Evolutionary conservation across 2,888 invertebrate species (phyloP).

Genomic region (Pocota personata): DNA sequence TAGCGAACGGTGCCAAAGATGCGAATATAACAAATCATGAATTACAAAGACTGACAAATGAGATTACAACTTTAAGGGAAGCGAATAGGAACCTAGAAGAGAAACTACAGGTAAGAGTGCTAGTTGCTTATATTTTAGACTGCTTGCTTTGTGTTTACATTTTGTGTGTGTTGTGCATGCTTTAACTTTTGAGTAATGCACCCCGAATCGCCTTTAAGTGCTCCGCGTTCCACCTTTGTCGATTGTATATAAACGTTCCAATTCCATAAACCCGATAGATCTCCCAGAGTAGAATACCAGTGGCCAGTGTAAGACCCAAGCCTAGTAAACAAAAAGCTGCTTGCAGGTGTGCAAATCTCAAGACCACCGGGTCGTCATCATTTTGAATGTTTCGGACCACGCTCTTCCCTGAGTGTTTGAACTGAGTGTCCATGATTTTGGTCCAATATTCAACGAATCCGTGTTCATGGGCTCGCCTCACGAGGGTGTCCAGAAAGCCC

Average conservation of each 20-base stretch:
- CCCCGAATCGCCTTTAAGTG: constrained; percentile 1
- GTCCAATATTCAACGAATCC: constrained; percentile 83
- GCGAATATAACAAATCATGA: constrained; percentile 78
- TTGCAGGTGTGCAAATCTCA: constrained; percentile 79
- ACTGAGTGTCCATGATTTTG: constrained; percentile 77
- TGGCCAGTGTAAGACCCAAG: constrained; percentile 76
- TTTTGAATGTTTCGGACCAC: constrained; percentile 67
- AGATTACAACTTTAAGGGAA: constrained; percentile 86
- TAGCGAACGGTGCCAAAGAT: constrained; percentile 64
- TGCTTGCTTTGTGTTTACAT: not conserved
- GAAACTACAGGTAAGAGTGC: constrained; percentile 85
- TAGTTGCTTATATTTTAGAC: not conserved
- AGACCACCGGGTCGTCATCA: constrained; percentile 77
- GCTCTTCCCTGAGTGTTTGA: constrained; percentile 77
- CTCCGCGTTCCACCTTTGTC: constrained; percentile 32
- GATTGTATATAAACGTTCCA: constrained; percentile 54
- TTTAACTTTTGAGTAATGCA: constrained; percentile 21
- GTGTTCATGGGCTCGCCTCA: constrained; percentile 83
- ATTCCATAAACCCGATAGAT: constrained; percentile 50
- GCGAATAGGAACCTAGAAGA: constrained; percentile 87
- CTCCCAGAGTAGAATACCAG: constrained; percentile 77
- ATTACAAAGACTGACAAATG: constrained; percentile 83
- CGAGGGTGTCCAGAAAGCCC: constrained; percentile 83
- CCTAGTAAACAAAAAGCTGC: constrained; percentile 79
- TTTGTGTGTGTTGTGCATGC: constrained; percentile 32